phyloP scores from a whole-genome alignment of 1,140 invertebrate genomes.

The Sarcophaga bullata region DNA sequence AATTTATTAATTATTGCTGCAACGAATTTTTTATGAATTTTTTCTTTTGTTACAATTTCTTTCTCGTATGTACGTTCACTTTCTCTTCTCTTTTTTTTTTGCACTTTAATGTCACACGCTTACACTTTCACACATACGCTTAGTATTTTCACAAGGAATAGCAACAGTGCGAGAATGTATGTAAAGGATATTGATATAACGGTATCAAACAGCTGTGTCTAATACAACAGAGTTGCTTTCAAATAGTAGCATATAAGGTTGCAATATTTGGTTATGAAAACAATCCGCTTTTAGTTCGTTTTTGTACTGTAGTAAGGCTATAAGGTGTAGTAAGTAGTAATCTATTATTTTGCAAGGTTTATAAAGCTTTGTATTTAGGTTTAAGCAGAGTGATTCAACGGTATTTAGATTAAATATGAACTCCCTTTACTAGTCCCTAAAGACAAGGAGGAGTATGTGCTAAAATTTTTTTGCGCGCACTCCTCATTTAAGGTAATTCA shows the following conservation, averaged over 20 bases:
- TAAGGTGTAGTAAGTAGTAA: too few relatives aligned
- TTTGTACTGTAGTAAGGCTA: too few relatives aligned
- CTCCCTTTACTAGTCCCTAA: too few relatives aligned
- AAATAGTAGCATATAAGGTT: constrained; percentile 4
- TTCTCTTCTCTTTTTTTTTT: neutral
- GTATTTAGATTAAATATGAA: too few relatives aligned
- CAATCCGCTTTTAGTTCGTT: neutral
- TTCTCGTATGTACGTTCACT: neutral
- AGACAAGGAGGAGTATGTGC: too few relatives aligned
- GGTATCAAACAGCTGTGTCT: constrained; percentile 19
- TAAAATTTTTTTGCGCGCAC: too few relatives aligned
- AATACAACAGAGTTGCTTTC: neutral
- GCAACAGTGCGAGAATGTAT: constrained; percentile 20
- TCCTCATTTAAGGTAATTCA: too few relatives aligned
- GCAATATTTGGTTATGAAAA: too few relatives aligned
- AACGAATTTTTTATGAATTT: constrained; percentile 2
- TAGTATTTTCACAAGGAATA: neutral
- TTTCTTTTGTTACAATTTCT: constrained; percentile 2
- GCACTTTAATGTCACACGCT: neutral
- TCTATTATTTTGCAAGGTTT: too few relatives aligned
- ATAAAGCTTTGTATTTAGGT: too few relatives aligned
- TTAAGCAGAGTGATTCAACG: too few relatives aligned
- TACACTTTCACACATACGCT: neutral
- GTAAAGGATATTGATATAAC: constrained; percentile 24
- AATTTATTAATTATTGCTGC: too few relatives aligned